These are phyloP conservation scores for Microcebus tavaratra DNA, from an alignment of 2,113 vertebrate genomes.

Conservation along the genomic window DNA sequence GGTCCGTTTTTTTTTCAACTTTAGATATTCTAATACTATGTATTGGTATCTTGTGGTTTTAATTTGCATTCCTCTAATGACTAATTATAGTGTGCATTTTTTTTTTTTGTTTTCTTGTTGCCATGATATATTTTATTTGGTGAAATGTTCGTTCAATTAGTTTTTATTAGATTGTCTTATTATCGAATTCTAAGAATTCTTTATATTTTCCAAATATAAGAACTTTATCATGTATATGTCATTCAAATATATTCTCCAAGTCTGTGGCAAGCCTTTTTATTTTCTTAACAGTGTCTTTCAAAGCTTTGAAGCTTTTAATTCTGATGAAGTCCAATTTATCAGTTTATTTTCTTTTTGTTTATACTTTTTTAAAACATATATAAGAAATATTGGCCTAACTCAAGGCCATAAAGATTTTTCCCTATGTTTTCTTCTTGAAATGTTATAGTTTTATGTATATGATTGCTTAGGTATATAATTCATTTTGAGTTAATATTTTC, in stretches of 20 bases:
- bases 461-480: background rate
- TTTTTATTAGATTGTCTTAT: background rate
- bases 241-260: background rate
- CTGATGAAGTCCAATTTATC: background rate
- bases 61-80: background rate
- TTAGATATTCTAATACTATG: background rate
- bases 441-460: background rate
- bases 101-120: background rate
- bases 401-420: background rate
- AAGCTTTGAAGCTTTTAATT: background rate
- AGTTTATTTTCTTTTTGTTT: slow-evolving; percentile 1
- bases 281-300: background rate
- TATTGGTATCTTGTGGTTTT: background rate
- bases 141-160: background rate
- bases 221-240: background rate
- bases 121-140: background rate
- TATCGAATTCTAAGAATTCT: background rate
- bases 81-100: background rate
- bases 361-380: background rate
- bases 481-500: background rate
- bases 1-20: background rate
- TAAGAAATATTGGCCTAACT: background rate
- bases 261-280: background rate
- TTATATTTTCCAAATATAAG: background rate
- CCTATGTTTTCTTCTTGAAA: background rate